Conservation (phyloP, 1,140 invertebrate species). For the Drosophila arizonae region DNA sequence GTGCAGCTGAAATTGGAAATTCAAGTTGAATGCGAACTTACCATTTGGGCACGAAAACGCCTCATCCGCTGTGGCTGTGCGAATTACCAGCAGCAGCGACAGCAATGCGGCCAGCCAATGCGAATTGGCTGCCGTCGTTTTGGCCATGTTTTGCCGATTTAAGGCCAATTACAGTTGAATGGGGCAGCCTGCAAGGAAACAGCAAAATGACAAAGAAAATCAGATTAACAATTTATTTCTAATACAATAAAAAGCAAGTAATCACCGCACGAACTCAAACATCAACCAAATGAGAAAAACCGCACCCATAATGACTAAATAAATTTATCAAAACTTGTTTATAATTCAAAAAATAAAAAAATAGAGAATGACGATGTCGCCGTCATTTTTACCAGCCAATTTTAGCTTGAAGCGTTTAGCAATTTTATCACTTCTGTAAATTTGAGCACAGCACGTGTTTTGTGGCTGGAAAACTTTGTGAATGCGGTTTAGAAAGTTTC, state of each 20-base stretch:
- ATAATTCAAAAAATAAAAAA: no score
- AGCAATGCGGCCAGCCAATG: constrained; percentile 77
- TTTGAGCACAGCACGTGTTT: constrained; percentile 64
- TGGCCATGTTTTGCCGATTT: constrained; percentile 69
- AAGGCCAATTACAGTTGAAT: constrained; percentile 59
- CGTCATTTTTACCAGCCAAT: background rate
- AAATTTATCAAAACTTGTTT: constrained; percentile 47
- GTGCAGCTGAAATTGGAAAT: constrained; percentile 49
- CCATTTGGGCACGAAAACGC: constrained; percentile 77
- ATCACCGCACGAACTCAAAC: constrained; percentile 10
- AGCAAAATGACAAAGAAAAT: constrained; percentile 4
- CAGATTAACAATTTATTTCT: constrained; percentile 8
- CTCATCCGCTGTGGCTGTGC: constrained; percentile 64
- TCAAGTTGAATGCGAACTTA: constrained; percentile 55
- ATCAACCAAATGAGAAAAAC: constrained; percentile 26
- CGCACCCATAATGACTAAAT: constrained; percentile 26
- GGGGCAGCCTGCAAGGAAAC: constrained; percentile 24
- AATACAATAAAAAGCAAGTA: constrained; percentile 33
- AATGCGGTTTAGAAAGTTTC: constrained; percentile 76
- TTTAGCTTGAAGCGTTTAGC: constrained; percentile 46
- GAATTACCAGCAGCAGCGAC: constrained; percentile 56
- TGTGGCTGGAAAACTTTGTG: constrained; percentile 52
- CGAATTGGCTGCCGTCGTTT: constrained; percentile 75
- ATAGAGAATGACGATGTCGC: constrained; percentile 25
- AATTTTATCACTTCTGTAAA: constrained; percentile 51